Percentiles rank a stretch among this genome's conserved stretches.
Evolutionary conservation across 2,888 invertebrate species (phyloP).

Genomic region (Agrotis puta): DNA sequence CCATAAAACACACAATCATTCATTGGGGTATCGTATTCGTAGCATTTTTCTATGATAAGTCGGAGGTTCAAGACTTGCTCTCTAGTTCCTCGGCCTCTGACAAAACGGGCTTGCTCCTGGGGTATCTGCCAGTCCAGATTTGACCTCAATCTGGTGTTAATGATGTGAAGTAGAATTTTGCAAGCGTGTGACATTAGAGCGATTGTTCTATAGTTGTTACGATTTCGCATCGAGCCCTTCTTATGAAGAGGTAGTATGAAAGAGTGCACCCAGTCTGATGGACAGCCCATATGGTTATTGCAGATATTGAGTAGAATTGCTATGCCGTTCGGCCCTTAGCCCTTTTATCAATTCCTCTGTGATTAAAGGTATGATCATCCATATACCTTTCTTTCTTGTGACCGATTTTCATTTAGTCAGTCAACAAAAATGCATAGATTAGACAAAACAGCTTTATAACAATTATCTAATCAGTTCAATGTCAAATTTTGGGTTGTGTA

Average conservation of each 20-base stretch:
- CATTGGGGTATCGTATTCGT: too few species aligned
- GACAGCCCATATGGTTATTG: not conserved
- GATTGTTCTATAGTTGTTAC: not conserved
- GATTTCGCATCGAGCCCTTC: not conserved
- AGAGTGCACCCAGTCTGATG: not conserved
- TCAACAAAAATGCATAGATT: not conserved
- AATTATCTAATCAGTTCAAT: not conserved
- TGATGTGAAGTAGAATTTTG: too few species aligned
- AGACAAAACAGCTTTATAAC: not conserved
- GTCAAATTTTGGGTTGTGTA: not conserved
- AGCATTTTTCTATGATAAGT: too few species aligned
- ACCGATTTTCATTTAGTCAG: not conserved
- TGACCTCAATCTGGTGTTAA: not conserved
- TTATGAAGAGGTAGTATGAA: not conserved
- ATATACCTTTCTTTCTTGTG: not conserved
- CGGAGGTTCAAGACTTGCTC: too few species aligned
- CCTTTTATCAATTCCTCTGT: too few species aligned
- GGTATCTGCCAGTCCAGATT: slow-evolving; percentile 5
- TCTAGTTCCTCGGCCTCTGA: not conserved
- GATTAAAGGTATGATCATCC: not conserved
- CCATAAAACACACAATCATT: too few species aligned
- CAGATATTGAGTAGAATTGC: too few species aligned
- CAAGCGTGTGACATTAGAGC: too few species aligned
- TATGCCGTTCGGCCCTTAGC: too few species aligned
- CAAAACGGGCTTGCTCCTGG: not conserved